Base-by-base conservation (phyloP, 1,140 invertebrate species). In the Heliconius congener region DNA sequence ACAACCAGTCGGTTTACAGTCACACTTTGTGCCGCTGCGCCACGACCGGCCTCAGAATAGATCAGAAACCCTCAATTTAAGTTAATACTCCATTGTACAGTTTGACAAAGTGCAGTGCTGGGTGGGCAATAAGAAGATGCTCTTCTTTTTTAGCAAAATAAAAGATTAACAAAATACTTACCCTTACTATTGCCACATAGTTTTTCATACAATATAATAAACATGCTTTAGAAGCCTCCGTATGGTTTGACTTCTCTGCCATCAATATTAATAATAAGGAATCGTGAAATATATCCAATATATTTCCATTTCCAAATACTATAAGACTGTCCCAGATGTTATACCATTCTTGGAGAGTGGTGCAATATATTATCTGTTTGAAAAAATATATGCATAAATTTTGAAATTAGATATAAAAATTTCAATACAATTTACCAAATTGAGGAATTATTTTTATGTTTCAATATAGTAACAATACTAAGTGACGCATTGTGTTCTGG, bases 271-370 rank as follows among this genome's bases (percentile, higher is more conserved):
- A 72, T 8, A 82, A 23, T 37, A 94, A 42, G 3, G 91, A 84
- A 39, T 86, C 78, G 46, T 90, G 86, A 55, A 90, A 88, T 39
- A 90, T 75, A 27, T 91, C 83, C 23, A 91, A 74, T 57, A 84
- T 81, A 39, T 72, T 80, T 39, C 55, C 71, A 55, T 86, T 83
- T 8, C 81, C 78, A 34, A 88, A 84, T 16, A 80, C 74, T 57
- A 52, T 37, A 18, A 93, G 74, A 79, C 89, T 90, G 18, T 91
- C 84, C 91, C 91, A 94, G 30, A 93, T 86, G 27, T 86, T 77
- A 71, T 81, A 79, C 91, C 92, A 93, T 81, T 94, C 93, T 76
- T 88, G 77, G 19, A 85, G 78, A 13, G 82, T 86, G 1, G 83
- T 85, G 39, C 85, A 90, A 79, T 86, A 85, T 34, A 92, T 42